Evolutionary conservation across 1,140 invertebrate species (phyloP).

Genomic region (Drosophila tristis): DNA sequence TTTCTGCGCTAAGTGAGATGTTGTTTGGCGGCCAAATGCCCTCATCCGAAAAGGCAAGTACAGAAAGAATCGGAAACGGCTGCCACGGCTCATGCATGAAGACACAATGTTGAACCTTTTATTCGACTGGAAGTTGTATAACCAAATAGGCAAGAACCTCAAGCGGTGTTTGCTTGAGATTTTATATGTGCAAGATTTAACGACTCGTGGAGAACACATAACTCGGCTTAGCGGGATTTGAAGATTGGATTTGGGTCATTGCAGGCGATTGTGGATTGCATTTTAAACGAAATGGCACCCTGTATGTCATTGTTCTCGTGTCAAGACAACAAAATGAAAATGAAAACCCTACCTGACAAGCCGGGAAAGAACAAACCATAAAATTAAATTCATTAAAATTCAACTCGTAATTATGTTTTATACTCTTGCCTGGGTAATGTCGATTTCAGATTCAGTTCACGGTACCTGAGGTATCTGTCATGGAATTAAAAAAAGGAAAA

Average conservation of each 20-base stretch:
- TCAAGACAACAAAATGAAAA: not conserved
- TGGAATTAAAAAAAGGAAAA: no score
- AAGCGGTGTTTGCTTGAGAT: no score
- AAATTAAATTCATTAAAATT: conserved; percentile 44
- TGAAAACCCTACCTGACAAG: not conserved
- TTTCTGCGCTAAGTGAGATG: no score
- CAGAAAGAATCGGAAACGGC: no score
- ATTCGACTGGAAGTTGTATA: no score
- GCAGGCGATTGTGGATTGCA: conserved; percentile 27
- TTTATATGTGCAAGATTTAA: conserved; percentile 67
- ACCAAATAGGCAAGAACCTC: no score
- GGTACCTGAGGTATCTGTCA: no score
- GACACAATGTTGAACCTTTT: no score
- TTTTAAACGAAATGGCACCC: conserved; percentile 29
- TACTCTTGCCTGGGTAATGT: conserved; percentile 12
- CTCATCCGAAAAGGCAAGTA: no score
- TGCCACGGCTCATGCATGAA: no score
- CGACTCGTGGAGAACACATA: conserved; percentile 35
- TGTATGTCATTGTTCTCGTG: not conserved
- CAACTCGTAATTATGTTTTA: conserved; percentile 34
- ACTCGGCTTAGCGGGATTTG: conserved; percentile 29
- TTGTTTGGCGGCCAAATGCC: no score
- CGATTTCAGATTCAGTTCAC: no score
- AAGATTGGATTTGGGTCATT: conserved; percentile 17
- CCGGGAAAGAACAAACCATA: not conserved